A percentile compares a stretch with the other conserved stretches of the same genome.
These are phyloP conservation scores for Liparis tanakae DNA, from an alignment of 2,797 vertebrate genomes.

Conservation along the genomic window DNA sequence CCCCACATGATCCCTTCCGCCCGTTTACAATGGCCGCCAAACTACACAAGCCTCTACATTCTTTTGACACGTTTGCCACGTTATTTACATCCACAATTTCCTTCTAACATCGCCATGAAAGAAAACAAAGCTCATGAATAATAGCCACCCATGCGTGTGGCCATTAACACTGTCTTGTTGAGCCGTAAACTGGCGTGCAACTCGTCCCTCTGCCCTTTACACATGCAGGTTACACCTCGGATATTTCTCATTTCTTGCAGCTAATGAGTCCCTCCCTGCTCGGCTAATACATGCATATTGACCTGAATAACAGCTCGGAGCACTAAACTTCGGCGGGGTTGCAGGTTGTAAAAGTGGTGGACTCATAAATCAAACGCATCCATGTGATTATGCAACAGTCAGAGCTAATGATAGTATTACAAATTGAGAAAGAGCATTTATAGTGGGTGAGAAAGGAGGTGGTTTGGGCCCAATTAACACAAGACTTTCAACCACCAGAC, in stretches of 20 bases:
- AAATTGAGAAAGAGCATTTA: too few relatives aligned
- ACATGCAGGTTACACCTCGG: constrained; percentile 12
- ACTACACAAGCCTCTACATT: too few relatives aligned
- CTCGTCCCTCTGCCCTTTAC: constrained; percentile 55
- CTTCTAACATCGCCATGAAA: neutral
- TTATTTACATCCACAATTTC: constrained; percentile 15
- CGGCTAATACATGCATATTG: constrained; percentile 53
- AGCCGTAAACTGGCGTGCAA: constrained; percentile 43
- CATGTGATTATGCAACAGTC: neutral
- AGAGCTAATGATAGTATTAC: neutral
- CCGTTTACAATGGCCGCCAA: neutral
- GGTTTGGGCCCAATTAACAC: neutral
- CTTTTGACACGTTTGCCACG: constrained; percentile 3
- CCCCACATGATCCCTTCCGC: neutral
- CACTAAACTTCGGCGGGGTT: neutral
- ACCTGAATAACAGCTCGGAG: constrained; percentile 52
- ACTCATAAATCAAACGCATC: neutral
- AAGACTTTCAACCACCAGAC: neutral
- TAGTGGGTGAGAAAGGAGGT: too few relatives aligned
- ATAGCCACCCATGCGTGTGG: constrained; percentile 9
- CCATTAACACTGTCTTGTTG: constrained; percentile 36
- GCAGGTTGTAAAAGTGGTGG: neutral
- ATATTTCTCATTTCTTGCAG: constrained; percentile 48
- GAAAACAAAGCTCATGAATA: neutral
- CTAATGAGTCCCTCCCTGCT: constrained; percentile 59